Percentiles rank a stretch among this genome's conserved stretches.
Evolutionary conservation across 2,888 invertebrate genomes (phyloP).

Genomic region (Pachymerium ferrugineum): DNA sequence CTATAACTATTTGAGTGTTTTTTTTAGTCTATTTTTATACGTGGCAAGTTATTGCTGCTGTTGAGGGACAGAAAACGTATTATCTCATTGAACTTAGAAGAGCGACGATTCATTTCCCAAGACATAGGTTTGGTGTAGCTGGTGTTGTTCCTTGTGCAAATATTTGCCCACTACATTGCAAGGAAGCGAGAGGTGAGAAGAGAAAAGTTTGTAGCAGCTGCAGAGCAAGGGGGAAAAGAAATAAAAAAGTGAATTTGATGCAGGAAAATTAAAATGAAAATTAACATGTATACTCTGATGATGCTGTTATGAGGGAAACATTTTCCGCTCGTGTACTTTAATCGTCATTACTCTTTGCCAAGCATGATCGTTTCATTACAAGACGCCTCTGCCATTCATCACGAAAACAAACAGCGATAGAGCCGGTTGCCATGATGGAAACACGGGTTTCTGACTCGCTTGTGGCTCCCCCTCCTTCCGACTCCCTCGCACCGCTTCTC

Average conservation of each 20-base stretch:
- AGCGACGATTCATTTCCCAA: background rate
- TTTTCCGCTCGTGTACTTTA: slow-evolving; percentile 10
- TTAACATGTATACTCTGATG: background rate
- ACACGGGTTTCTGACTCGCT: slow-evolving; percentile 17
- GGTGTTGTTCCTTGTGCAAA: background rate
- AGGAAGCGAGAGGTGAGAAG: background rate
- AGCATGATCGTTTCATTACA: slow-evolving; percentile 15
- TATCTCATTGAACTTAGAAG: background rate
- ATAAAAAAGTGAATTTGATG: background rate
- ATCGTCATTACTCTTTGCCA: slow-evolving; percentile 15
- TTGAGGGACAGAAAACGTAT: background rate
- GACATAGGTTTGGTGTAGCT: slow-evolving; percentile 2
- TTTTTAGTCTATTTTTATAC: background rate
- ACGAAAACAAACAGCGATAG: slow-evolving; percentile 18
- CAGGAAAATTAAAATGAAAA: background rate
- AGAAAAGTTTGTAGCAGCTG: background rate
- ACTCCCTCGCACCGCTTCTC: slow-evolving; percentile 1
- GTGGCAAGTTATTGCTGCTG: background rate
- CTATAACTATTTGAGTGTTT: background rate
- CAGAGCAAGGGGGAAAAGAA: background rate
- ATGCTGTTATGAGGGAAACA: background rate
- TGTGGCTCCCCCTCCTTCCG: slow-evolving; percentile 21
- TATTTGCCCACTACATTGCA: slow-evolving; percentile 6
- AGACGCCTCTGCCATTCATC: slow-evolving; percentile 16
- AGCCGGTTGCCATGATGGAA: slow-evolving; percentile 15